Base-by-base conservation (phyloP, 2,797 vertebrate species). In the Novumbra hubbsi region DNA sequence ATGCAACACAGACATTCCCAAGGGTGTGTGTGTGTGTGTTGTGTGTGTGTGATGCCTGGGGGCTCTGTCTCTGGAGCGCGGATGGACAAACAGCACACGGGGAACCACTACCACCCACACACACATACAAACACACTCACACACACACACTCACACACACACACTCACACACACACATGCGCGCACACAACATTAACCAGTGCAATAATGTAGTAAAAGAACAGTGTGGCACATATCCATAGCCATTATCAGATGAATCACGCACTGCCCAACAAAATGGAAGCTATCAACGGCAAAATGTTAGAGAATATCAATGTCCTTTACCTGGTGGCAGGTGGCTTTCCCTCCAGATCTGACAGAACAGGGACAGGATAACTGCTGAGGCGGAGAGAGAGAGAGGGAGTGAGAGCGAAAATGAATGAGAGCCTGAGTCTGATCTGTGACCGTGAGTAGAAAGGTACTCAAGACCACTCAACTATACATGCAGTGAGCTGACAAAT, bases 261-360 rank as follows among this genome's bases (percentile, higher is more conserved):
- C 28, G 24, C 71, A 19, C 34, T 15, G 21, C 45, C 24, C 28
- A 17, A 30, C 57, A 55, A 62, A 41, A 55, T 14, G 12, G 41
- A 45, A 48, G 24, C 34, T 19, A 69, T 50, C 17, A 55, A 72
- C 62, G 21, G 64, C 32, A 62, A 45, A 63, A 70, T 19, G 38
- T 48, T 63, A 74, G 64, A 62, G 73, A 78, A 66, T 41, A 71
- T 73, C 32, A 38, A 69, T 60, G 57, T 62, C 15, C 65, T 84
- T 92, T 92, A 92, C 92, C 91, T 92, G 85, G 78, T 81, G 80
- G 88, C 80, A 86, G 88, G 84, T 91, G 86, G 74, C 84, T 70
- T 68, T 86, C 89, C 85, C 87, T 92, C 85, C 68, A 74, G 60
- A 87, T 87, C 85, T 91, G 85, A 88, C 88, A 84, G 82, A 73